Percentiles rank a stretch among this genome's conserved stretches.
phyloP scores from a whole-genome alignment of 2,113 vertebrate genomes.

The Grammatotria lemairii region DNA sequence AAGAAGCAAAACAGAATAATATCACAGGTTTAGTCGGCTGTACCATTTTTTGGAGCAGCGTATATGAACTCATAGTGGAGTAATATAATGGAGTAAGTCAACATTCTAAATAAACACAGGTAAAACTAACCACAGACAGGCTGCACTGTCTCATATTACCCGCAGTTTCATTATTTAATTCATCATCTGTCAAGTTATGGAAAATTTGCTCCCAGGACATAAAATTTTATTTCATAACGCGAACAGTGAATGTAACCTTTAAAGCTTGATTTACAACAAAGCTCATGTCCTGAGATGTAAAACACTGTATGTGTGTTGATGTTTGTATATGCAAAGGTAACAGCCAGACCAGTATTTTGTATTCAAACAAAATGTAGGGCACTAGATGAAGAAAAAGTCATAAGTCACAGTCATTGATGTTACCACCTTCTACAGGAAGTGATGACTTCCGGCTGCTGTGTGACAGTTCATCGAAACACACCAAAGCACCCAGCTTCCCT shows the following conservation, averaged over 20 bases:
- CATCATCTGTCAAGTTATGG: accelerated
- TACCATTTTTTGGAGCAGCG: not conserved
- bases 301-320: not conserved
- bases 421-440: constrained; percentile 70
- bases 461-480: constrained; percentile 9
- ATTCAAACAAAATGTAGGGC: not conserved
- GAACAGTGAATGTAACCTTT: not conserved
- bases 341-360: not conserved
- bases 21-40: not conserved
- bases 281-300: not conserved
- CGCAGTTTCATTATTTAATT: not conserved
- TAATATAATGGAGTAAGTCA: not conserved
- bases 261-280: not conserved
- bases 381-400: constrained; percentile 15
- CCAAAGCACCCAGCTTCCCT: constrained; percentile 7
- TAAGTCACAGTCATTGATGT: constrained; percentile 32
- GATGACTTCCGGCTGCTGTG: constrained; percentile 63
- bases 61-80: not conserved
- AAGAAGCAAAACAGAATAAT: not conserved
- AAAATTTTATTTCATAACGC: not conserved
- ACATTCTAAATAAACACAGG: not conserved
- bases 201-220: not conserved
- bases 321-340: not conserved
- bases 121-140: not conserved
- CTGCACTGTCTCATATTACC: not conserved